These are phyloP conservation scores for Brachionus asplanchnoidis DNA, from an alignment of 1,140 invertebrate genomes.

Conservation along the genomic window DNA sequence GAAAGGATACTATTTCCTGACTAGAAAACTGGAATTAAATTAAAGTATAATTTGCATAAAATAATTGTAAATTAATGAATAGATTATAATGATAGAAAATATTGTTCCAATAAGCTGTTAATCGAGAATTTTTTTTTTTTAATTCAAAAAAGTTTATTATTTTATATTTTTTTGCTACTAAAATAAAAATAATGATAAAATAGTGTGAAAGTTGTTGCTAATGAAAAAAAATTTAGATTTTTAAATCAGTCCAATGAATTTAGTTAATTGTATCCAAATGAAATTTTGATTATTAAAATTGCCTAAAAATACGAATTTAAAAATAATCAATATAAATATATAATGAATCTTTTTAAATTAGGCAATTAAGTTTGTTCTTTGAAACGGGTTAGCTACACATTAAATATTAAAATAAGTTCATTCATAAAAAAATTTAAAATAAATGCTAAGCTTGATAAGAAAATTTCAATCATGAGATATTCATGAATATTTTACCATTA, in stretches of 20 bases:
- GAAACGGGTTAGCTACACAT: not conserved
- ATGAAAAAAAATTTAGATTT: not conserved
- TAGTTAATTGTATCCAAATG: not conserved
- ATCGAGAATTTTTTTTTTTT: not conserved
- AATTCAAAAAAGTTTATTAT: not conserved
- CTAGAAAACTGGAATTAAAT: too few species aligned
- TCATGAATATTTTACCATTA: too few species aligned
- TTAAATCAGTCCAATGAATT: not conserved
- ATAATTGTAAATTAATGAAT: too few species aligned
- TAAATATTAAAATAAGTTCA: too few species aligned
- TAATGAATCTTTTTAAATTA: not conserved
- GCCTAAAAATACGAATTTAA: not conserved
- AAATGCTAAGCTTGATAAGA: too few species aligned
- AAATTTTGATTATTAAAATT: not conserved
- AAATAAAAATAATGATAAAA: not conserved
- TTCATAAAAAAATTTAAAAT: too few species aligned
- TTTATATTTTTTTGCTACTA: not conserved
- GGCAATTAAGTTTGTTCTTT: not conserved
- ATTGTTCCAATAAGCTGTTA: too few species aligned
- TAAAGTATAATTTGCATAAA: too few species aligned
- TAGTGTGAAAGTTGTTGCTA: not conserved
- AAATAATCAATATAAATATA: not conserved
- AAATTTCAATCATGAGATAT: too few species aligned
- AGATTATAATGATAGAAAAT: too few species aligned
- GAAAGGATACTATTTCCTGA: too few species aligned